A percentile compares a stretch with the other conserved stretches of the same genome.
These are phyloP conservation scores for Columba guinea DNA, from an alignment of 2,797 vertebrate species.

Conservation along the genomic window DNA sequence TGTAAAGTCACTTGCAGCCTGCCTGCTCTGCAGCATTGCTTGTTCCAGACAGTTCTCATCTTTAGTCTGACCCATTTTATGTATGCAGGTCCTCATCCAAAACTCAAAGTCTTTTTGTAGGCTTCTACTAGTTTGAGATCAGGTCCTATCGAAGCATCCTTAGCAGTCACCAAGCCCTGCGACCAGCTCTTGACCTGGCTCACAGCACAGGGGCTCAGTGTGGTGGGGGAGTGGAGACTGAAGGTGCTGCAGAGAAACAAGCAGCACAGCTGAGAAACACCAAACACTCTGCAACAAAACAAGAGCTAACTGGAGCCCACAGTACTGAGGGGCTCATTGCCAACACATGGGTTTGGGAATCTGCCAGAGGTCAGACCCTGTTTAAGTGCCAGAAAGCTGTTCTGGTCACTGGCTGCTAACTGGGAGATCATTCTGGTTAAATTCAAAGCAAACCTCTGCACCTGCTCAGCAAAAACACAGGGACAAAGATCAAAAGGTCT, in stretches of 20 bases:
- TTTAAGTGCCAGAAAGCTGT: neutral
- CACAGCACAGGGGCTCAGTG: fast-evolving
- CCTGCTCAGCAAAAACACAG: neutral
- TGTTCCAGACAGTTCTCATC: neutral
- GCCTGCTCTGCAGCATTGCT: neutral
- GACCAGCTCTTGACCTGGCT: neutral
- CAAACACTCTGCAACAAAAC: neutral
- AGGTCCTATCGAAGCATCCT: neutral
- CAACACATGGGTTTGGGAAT: neutral
- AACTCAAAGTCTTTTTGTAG: neutral
- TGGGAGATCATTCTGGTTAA: neutral
- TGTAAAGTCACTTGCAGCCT: neutral
- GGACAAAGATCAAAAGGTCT: neutral
- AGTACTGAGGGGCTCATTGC: neutral
- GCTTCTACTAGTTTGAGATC: neutral
- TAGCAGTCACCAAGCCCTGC: neutral
- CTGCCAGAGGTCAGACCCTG: neutral
- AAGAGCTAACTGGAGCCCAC: neutral
- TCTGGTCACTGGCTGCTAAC: neutral
- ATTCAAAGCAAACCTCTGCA: neutral
- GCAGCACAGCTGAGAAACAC: fast-evolving
- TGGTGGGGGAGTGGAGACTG: neutral
- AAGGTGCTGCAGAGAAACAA: neutral
- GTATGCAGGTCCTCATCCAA: neutral
- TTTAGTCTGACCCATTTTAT: neutral